Base-by-base conservation (phyloP, 2,888 invertebrate genomes). In the Lathronympha strigana region DNA sequence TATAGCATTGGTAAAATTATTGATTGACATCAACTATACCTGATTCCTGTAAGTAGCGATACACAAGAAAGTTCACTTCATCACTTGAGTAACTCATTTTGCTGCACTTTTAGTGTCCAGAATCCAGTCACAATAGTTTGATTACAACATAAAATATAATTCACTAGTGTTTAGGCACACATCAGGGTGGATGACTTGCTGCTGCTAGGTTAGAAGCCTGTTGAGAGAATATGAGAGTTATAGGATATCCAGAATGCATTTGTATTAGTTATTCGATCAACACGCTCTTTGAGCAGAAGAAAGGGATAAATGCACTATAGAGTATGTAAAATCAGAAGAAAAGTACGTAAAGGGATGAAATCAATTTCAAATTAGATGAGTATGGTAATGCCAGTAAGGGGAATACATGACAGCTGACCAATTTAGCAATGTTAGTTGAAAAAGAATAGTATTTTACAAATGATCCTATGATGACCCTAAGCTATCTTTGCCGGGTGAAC, bases 41-140 rank as follows among this genome's bases (percentile, higher is more conserved):
- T 78, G 99, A 98, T 93, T 99, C 99, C 87, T 99, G 98, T 70
- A 99, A 94, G 90, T 99, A 99, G 81, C 99, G 95, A 90, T 99
- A 99, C 69, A 99, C 98, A 74, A 99, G 93, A 90, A 98, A 99
- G 92, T 99, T 99, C 9, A 99, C 98, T 94, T 99, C 99, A 91
- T 99, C 99, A 89, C 98, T 99, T 76, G 98, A 98, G 91, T 99
- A 98, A 94, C 98, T 99, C 99, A 99, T 99, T 77, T 79, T 82
- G 70, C 55, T 43, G 50, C 60, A 57, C 53, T 70, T 69, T 67
- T 54, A 57, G 23, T 61, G 33, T 49, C 23, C 23, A 25, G 28
- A 49, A 36, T 54, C 9, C 36, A 51, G n/a, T 40, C 17, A 21
- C n/a, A 47, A 23, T 21, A 23, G 31, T 31, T 38, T 17, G 19